Percentiles rank a stretch among this genome's conserved stretches.
Conservation (phyloP, 2,888 invertebrate genomes). For the Eremobia ochroleuca region DNA sequence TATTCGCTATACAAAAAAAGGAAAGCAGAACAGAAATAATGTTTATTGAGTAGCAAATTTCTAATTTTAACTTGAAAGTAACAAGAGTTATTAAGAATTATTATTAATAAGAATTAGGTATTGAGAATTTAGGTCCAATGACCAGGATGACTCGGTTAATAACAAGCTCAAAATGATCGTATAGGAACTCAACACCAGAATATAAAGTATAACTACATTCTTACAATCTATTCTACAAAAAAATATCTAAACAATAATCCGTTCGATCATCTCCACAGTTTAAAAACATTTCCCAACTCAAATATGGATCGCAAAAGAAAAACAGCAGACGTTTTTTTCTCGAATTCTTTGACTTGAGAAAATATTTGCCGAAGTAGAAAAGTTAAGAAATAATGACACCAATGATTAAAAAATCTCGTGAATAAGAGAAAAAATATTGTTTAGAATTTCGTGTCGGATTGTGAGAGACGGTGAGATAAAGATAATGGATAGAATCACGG, state of each 20-base stretch:
- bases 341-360: slow-evolving; percentile 52
- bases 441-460: slow-evolving; percentile 33
- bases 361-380: slow-evolving; percentile 51
- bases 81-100: too few relatives aligned
- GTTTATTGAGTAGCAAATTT: background rate
- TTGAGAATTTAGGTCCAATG: background rate
- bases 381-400: slow-evolving; percentile 54
- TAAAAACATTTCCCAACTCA: slow-evolving; percentile 16
- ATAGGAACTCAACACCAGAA: background rate
- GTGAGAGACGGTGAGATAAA: slow-evolving; percentile 27
- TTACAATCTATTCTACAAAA: background rate
- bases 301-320: background rate
- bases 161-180: background rate
- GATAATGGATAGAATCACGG: slow-evolving; percentile 27
- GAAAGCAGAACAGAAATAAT: background rate
- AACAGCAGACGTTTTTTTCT: slow-evolving; percentile 3
- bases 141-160: background rate
- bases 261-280: slow-evolving; percentile 10
- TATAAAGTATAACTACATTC: background rate
- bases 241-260: background rate
- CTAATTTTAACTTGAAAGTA: background rate
- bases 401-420: slow-evolving; percentile 59
- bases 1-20: background rate
- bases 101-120: too few relatives aligned
- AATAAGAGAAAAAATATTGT: slow-evolving; percentile 37